phyloP scores from a whole-genome alignment of 2,888 invertebrate genomes.

The Rotaria magnacalcarata region DNA sequence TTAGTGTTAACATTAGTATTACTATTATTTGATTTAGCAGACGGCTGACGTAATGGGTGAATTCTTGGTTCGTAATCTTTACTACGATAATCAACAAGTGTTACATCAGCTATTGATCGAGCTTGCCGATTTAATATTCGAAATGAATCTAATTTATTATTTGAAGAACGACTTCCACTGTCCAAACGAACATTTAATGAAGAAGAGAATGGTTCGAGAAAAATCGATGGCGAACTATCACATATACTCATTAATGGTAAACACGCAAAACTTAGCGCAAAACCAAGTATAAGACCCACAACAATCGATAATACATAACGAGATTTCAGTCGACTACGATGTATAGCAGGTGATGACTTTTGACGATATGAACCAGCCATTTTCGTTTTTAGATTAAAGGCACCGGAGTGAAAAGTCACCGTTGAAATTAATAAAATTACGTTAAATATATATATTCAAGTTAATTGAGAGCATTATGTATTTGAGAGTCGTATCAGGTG shows the following conservation, averaged over 20 bases:
- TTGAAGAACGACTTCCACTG: neutral
- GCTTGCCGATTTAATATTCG: no score
- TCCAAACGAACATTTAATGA: neutral
- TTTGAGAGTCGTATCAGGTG: no score
- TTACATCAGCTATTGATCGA: no score
- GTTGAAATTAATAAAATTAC: no score
- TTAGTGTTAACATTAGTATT: neutral
- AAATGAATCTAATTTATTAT: neutral
- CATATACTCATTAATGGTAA: constrained; percentile 41
- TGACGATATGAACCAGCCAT: neutral
- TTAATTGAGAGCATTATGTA: no score
- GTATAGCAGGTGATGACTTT: neutral
- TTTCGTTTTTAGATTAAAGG: neutral
- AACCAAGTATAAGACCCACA: constrained; percentile 41
- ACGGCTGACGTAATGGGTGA: neutral
- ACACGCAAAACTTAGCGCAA: constrained; percentile 41
- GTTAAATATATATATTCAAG: no score
- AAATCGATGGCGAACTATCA: constrained; percentile 30
- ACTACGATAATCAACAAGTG: no score
- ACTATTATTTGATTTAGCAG: neutral
- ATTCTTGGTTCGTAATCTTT: constrained; percentile 44
- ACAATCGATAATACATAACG: constrained; percentile 39
- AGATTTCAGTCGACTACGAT: constrained; percentile 33
- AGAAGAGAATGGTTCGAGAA: neutral
- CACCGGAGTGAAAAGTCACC: no score